phyloP scores from a whole-genome alignment of 2,888 invertebrate species.

The Sturmia bella region DNA sequence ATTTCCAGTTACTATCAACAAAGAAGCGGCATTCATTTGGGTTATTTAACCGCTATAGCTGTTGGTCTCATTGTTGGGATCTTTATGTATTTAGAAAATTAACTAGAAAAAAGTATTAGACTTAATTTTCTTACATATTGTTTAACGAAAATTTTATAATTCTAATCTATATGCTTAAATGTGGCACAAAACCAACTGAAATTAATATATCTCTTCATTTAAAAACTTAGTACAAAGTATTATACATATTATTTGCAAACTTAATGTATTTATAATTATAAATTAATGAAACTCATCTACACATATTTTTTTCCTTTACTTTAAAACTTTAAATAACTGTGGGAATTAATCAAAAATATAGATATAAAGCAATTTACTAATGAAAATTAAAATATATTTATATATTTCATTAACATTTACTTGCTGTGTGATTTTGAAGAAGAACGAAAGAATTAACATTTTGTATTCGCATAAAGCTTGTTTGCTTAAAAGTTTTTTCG shows the following conservation, averaged over 20 bases:
- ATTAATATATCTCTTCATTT: conserved; percentile 48
- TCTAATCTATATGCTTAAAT: background rate
- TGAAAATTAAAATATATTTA: conserved; percentile 53
- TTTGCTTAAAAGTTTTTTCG: conserved; percentile 68
- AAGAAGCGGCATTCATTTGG: conserved; percentile 81
- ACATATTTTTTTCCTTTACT: conserved; percentile 5
- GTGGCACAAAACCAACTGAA: conserved; percentile 30
- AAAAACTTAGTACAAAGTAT: conserved; percentile 66
- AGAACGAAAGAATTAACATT: conserved; percentile 77
- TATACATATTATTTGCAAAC: conserved; percentile 34
- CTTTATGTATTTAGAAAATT: conserved; percentile 79
- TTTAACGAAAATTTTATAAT: background rate
- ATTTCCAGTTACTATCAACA: conserved; percentile 77
- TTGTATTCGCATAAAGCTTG: conserved; percentile 76
- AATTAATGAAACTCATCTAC: conserved; percentile 43
- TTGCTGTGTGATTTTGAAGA: conserved; percentile 72
- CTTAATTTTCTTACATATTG: background rate
- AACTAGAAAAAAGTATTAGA: conserved; percentile 28
- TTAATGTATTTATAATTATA: conserved; percentile 18
- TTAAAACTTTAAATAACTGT: conserved; percentile 42
- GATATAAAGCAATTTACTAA: conserved; percentile 38
- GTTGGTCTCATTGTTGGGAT: conserved; percentile 82
- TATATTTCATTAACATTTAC: conserved; percentile 26
- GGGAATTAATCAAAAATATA: conserved; percentile 33
- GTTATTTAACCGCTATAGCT: conserved; percentile 82